Evolutionary conservation across 2,888 invertebrate species (phyloP).

Genomic region (Phengaris alcon): DNA sequence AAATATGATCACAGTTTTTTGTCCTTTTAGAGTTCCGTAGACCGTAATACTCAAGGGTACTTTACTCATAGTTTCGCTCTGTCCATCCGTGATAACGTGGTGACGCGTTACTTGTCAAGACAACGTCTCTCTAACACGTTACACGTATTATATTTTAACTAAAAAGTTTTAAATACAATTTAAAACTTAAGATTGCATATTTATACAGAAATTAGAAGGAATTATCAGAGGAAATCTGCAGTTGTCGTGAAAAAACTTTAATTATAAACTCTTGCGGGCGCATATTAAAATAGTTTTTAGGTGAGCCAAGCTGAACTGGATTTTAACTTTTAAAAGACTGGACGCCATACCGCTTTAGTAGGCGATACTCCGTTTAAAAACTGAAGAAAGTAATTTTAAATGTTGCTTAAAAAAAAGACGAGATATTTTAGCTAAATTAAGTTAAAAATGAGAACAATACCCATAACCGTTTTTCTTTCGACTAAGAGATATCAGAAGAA

Average conservation of each 20-base stretch:
- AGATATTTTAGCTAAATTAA: neutral
- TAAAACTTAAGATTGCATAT: slow-evolving; percentile 9
- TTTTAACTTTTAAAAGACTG: slow-evolving; percentile 27
- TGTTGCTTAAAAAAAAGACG: neutral
- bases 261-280: slow-evolving; percentile 28
- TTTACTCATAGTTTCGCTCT: no score
- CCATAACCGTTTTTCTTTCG: no score
- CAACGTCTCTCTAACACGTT: no score
- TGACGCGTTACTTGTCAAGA: no score
- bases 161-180: neutral
- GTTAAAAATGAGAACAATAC: neutral
- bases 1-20: slow-evolving; percentile 1
- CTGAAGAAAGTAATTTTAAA: slow-evolving; percentile 4
- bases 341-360: slow-evolving; percentile 16
- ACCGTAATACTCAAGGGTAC: no score
- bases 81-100: no score
- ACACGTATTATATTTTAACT: no score
- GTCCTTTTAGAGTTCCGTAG: neutral
- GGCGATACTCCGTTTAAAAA: slow-evolving; percentile 13
- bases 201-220: slow-evolving; percentile 11
- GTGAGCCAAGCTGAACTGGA: slow-evolving; percentile 19
- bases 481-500: no score
- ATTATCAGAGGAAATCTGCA: slow-evolving; percentile 21
- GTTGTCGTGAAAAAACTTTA: slow-evolving; percentile 27
- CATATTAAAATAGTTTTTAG: slow-evolving; percentile 29